Percentiles rank a stretch among this genome's conserved stretches.
These are phyloP conservation scores for Pseudomyrmex pallidus DNA, from an alignment of 1,140 invertebrate species.

Conservation along the genomic window DNA sequence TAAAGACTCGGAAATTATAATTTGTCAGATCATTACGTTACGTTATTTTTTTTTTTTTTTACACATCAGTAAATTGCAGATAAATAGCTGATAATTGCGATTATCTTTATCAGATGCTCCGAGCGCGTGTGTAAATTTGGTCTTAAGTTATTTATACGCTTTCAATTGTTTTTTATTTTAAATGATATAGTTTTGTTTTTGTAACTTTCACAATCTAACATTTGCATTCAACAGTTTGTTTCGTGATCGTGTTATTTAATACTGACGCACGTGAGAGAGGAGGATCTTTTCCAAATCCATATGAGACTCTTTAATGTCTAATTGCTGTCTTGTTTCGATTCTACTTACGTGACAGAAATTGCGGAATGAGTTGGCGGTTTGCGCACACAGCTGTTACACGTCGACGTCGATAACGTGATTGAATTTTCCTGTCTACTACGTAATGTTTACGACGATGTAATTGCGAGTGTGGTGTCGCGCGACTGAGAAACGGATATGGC, in stretches of 20 bases:
- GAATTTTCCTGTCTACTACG: slow-evolving; percentile 56
- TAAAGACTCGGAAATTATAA: not conserved
- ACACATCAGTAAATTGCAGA: not conserved
- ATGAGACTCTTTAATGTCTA: slow-evolving; percentile 28
- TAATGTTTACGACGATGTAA: slow-evolving; percentile 42
- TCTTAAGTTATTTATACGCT: not conserved
- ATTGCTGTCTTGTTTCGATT: slow-evolving; percentile 49
- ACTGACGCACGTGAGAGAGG: not conserved
- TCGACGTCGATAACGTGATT: slow-evolving; percentile 58
- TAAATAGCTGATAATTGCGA: not conserved
- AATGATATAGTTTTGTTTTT: too few species aligned
- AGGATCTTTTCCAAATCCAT: slow-evolving; percentile 32
- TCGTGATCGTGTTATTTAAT: slow-evolving; percentile 25
- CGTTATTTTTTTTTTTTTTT: slow-evolving; percentile 2
- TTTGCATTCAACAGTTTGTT: slow-evolving; percentile 7
- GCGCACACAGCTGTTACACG: slow-evolving; percentile 34
- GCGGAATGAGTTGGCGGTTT: slow-evolving; percentile 54
- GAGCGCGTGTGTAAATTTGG: too few species aligned
- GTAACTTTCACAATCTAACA: not conserved
- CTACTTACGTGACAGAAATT: slow-evolving; percentile 43
- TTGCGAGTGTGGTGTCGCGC: slow-evolving; percentile 5
- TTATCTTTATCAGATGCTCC: too few species aligned
- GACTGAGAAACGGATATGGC: slow-evolving; percentile 14
- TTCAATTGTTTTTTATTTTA: not conserved
- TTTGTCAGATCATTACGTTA: slow-evolving; percentile 19